These are phyloP conservation scores for Onychomys arenicola DNA, from an alignment of 2,797 vertebrate genomes.

Conservation along the genomic window DNA sequence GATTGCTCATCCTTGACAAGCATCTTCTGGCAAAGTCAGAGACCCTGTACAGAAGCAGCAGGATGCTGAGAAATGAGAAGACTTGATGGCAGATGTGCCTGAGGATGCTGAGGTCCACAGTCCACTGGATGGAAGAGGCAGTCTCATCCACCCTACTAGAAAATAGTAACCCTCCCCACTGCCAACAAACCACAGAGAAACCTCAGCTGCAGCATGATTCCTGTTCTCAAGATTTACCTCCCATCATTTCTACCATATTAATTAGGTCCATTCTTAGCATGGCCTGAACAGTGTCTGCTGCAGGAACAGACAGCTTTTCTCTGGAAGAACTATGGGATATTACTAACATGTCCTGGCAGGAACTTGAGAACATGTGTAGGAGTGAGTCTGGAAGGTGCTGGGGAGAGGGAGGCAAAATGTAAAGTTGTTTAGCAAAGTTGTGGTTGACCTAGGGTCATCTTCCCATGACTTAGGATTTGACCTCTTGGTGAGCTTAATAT, in stretches of 20 bases:
- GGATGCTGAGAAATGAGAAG: neutral
- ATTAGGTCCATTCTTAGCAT: neutral
- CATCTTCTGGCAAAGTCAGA: neutral
- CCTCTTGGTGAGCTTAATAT: neutral
- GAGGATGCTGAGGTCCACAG: neutral
- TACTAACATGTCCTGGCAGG: neutral
- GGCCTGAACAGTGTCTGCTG: neutral
- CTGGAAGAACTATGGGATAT: slow-evolving; percentile 21
- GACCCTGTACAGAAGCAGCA: neutral
- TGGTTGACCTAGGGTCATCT: neutral
- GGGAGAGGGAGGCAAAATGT: neutral
- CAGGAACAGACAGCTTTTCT: neutral
- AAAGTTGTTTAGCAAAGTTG: neutral
- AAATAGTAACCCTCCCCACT: neutral
- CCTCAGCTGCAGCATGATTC: neutral
- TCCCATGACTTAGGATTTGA: neutral
- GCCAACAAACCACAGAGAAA: neutral
- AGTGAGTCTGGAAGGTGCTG: neutral
- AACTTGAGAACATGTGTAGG: neutral
- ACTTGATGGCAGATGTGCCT: neutral
- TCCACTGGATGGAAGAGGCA: neutral
- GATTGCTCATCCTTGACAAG: neutral
- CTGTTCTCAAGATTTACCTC: neutral
- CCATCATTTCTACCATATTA: neutral
- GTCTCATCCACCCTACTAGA: neutral